Evolutionary conservation across 2,797 vertebrate species (phyloP).

Genomic region (Coranthus polyacanthus): DNA sequence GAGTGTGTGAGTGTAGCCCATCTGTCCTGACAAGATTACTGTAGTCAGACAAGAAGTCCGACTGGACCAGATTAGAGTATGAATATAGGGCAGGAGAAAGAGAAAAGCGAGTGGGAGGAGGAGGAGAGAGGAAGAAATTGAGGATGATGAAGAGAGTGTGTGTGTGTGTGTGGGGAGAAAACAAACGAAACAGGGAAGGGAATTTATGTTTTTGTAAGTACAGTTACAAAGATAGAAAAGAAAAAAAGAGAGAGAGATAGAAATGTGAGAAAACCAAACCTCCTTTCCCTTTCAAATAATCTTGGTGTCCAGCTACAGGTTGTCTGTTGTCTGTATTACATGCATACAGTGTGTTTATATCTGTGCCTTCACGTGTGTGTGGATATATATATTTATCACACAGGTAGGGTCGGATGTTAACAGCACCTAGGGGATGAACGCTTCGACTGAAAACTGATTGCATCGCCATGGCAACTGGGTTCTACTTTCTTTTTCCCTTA

Average conservation of each 20-base stretch:
- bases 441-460: conserved; percentile 75
- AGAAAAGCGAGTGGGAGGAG: conserved; percentile 14
- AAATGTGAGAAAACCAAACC: not conserved
- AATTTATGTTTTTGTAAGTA: no score
- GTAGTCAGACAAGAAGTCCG: conserved; percentile 81
- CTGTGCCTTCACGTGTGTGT: conserved; percentile 7
- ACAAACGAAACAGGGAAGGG: no score
- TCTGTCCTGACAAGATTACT: conserved; percentile 89
- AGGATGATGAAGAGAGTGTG: not conserved
- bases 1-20: conserved; percentile 68
- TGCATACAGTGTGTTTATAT: not conserved
- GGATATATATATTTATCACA: conserved; percentile 46
- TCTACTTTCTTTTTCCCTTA: conserved; percentile 59
- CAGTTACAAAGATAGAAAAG: no score
- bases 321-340: not conserved
- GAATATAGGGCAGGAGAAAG: conserved; percentile 77
- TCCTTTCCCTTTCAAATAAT: no score
- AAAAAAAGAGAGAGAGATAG: no score
- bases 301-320: conserved; percentile 13
- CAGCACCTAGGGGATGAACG: conserved; percentile 60
- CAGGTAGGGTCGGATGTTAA: conserved; percentile 59
- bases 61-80: conserved; percentile 79
- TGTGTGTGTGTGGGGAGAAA: no score
- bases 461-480: conserved; percentile 83
- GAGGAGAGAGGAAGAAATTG: not conserved